Evolutionary conservation across 1,140 invertebrate species (phyloP).

Genomic region (Notospermus geniculatus): DNA sequence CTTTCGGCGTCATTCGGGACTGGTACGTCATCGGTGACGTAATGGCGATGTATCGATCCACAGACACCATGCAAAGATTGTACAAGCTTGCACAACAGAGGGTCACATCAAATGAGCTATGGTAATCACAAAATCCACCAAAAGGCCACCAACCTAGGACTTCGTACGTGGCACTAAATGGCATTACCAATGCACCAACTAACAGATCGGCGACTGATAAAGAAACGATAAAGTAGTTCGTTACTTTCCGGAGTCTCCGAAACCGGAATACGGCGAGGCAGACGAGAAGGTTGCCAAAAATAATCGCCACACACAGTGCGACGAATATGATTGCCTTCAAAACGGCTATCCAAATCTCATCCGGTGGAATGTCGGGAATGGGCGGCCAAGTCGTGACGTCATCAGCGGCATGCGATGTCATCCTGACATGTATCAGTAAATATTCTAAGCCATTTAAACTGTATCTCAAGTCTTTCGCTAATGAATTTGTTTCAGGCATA

Average conservation of each 20-base stretch:
- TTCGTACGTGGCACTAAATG: slow-evolving; percentile 90
- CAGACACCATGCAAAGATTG: slow-evolving; percentile 91
- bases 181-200: slow-evolving; percentile 92
- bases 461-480: too few relatives aligned
- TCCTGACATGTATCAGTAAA: too few relatives aligned
- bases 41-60: slow-evolving; percentile 75
- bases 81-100: slow-evolving; percentile 96
- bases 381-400: too few relatives aligned
- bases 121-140: slow-evolving; percentile 88
- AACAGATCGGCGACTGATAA: slow-evolving; percentile 93
- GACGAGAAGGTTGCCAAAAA: slow-evolving; percentile 89
- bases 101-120: slow-evolving; percentile 94
- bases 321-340: neutral
- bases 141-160: slow-evolving; percentile 81
- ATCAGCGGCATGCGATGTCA: too few relatives aligned
- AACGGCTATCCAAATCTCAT: neutral
- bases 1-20: slow-evolving; percentile 82
- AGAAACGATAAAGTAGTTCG: slow-evolving; percentile 97
- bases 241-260: slow-evolving; percentile 91
- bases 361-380: too few relatives aligned
- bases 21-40: slow-evolving; percentile 98
- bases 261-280: slow-evolving; percentile 96
- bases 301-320: slow-evolving; percentile 58
- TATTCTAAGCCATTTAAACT: too few relatives aligned
- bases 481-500: too few relatives aligned